phyloP scores from a whole-genome alignment of 2,113 vertebrate genomes.

The Hippocampus barbouri region DNA sequence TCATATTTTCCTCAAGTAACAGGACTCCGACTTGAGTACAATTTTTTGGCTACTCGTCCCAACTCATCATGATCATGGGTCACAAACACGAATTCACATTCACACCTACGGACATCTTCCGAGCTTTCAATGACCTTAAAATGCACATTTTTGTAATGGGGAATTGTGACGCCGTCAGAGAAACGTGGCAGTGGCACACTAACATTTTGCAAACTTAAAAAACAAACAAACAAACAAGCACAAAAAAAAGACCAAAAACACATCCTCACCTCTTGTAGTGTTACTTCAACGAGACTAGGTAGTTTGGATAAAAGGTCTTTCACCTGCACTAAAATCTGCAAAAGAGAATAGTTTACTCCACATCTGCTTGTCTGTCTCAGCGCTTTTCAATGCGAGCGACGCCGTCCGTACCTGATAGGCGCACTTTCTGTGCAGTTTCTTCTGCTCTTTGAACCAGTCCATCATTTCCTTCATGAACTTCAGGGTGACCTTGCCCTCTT shows the following conservation, averaged over 20 bases:
- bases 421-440: conserved; percentile 91
- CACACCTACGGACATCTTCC: too few relatives aligned
- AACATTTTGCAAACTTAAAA: too few relatives aligned
- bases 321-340: conserved; percentile 88
- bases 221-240: too few relatives aligned
- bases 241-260: neutral
- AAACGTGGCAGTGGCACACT: too few relatives aligned
- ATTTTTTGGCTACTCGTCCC: too few relatives aligned
- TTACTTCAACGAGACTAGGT: conserved; percentile 85
- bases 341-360: conserved; percentile 7
- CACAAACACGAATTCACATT: too few relatives aligned
- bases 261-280: conserved; percentile 81
- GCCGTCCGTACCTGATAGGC: conserved; percentile 82
- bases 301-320: conserved; percentile 90
- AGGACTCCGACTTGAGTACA: too few relatives aligned
- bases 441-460: conserved; percentile 92
- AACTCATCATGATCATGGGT: too few relatives aligned
- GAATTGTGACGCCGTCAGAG: too few relatives aligned
- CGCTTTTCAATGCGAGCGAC: neutral
- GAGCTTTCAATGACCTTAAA: too few relatives aligned
- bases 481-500: conserved; percentile 82
- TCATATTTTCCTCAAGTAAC: too few relatives aligned
- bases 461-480: conserved; percentile 91
- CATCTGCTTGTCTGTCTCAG: neutral
- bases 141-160: too few relatives aligned